These are phyloP conservation scores for Sapajus apella DNA, from an alignment of 2,113 vertebrate species.

Conservation along the genomic window DNA sequence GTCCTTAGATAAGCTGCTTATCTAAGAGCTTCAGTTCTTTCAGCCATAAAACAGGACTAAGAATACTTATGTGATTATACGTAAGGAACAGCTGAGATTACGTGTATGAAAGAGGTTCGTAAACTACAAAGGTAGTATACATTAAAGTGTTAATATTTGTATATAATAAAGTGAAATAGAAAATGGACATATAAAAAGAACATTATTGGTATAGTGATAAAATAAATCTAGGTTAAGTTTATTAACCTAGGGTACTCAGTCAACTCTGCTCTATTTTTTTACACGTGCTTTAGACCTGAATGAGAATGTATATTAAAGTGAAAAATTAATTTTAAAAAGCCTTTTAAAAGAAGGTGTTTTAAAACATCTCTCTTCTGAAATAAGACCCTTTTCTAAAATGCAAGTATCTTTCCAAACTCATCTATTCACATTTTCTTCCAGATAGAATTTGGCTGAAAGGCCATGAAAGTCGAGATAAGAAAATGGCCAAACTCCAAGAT, in stretches of 20 bases:
- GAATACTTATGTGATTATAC: neutral
- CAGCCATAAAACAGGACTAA: neutral
- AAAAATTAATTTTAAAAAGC: neutral
- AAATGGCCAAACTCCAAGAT: neutral
- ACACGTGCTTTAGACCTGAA: neutral
- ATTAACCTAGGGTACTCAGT: neutral
- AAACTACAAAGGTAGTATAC: neutral
- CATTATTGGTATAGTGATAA: neutral
- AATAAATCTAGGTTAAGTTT: neutral
- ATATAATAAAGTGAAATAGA: neutral
- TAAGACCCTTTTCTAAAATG: neutral
- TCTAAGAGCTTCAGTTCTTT: neutral
- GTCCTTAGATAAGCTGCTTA: neutral
- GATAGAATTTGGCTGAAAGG: neutral
- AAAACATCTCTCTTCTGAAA: neutral
- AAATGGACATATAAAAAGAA: neutral
- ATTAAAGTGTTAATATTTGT: neutral
- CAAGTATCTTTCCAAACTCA: constrained; percentile 34
- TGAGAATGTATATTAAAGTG: neutral
- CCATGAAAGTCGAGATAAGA: neutral
- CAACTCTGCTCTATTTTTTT: neutral
- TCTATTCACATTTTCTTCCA: neutral
- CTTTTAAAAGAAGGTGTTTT: neutral
- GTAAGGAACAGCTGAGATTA: neutral
- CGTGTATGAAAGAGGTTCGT: neutral